phyloP scores from a whole-genome alignment of 2,888 invertebrate genomes.

The Metalampra italica region DNA sequence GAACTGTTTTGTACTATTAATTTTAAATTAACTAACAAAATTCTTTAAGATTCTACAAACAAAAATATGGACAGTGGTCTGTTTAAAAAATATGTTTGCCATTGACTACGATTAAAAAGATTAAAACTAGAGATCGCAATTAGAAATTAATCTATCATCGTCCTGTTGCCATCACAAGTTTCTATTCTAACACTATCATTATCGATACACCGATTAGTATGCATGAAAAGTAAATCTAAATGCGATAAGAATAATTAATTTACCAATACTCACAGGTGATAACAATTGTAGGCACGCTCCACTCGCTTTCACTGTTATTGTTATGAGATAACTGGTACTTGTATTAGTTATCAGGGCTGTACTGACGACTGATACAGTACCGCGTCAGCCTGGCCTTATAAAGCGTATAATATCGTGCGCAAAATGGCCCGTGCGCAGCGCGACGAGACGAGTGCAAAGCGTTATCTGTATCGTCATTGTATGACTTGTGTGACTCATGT shows the following conservation, averaged over 20 bases:
- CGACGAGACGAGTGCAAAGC: background rate
- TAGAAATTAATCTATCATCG: too few relatives aligned
- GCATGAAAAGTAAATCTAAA: background rate
- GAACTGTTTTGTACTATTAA: too few relatives aligned
- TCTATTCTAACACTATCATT: too few relatives aligned
- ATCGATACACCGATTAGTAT: too few relatives aligned
- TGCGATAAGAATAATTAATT: background rate
- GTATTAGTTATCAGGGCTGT: background rate
- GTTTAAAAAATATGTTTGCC: too few relatives aligned
- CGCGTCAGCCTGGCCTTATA: background rate
- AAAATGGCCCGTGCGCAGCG: slow-evolving; percentile 4
- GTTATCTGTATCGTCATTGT: background rate
- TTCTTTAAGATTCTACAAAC: too few relatives aligned
- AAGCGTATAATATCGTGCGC: slow-evolving; percentile 4
- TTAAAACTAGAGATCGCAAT: too few relatives aligned
- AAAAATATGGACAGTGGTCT: too few relatives aligned
- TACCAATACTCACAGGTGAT: background rate
- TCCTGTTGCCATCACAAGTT: too few relatives aligned
- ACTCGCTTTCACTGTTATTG: background rate
- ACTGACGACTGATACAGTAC: background rate
- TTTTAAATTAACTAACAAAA: too few relatives aligned
- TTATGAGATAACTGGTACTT: background rate
- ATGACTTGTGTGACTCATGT: background rate
- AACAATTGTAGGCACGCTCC: background rate
- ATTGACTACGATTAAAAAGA: too few relatives aligned